Evolutionary conservation across 2,113 vertebrate genomes (phyloP).

Genomic region (Pelobates fuscus): DNA sequence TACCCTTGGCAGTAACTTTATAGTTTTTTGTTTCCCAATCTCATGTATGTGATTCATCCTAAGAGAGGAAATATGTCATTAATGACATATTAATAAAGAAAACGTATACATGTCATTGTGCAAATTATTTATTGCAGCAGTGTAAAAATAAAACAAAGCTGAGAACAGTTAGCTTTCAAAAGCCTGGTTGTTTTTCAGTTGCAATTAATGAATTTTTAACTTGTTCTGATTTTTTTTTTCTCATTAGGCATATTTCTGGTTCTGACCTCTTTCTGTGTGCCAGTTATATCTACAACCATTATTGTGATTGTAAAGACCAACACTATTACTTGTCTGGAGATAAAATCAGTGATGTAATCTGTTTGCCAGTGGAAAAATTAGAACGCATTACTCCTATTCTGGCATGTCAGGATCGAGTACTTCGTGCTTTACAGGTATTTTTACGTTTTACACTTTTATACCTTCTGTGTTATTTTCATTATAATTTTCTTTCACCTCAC

Average conservation of each 20-base stretch:
- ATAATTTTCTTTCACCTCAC: conserved; percentile 1
- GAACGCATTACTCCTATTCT: conserved; percentile 74
- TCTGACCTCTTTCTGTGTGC: conserved; percentile 94
- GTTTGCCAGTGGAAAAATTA: conserved; percentile 81
- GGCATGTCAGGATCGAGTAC: conserved; percentile 92
- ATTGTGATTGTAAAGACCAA: conserved; percentile 95
- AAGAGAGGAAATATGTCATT: too few species aligned
- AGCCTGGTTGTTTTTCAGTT: too few species aligned
- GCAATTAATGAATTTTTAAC: too few species aligned
- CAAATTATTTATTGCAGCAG: too few species aligned
- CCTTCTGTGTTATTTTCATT: background rate
- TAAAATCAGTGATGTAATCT: conserved; percentile 96
- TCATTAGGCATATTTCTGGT: conserved; percentile 80
- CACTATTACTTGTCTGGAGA: conserved; percentile 95
- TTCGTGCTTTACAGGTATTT: conserved; percentile 86
- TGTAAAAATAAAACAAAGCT: too few species aligned
- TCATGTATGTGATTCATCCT: too few species aligned
- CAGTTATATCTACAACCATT: conserved; percentile 97
- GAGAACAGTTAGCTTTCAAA: too few species aligned
- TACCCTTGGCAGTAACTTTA: too few species aligned
- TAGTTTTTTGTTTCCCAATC: too few species aligned
- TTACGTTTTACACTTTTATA: background rate
- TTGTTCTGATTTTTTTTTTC: conserved; percentile 36
- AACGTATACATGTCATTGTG: too few species aligned
- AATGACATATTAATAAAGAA: too few species aligned